Evolutionary conservation across 1,140 invertebrate genomes (phyloP).

Genomic region (Sinella curviseta): DNA sequence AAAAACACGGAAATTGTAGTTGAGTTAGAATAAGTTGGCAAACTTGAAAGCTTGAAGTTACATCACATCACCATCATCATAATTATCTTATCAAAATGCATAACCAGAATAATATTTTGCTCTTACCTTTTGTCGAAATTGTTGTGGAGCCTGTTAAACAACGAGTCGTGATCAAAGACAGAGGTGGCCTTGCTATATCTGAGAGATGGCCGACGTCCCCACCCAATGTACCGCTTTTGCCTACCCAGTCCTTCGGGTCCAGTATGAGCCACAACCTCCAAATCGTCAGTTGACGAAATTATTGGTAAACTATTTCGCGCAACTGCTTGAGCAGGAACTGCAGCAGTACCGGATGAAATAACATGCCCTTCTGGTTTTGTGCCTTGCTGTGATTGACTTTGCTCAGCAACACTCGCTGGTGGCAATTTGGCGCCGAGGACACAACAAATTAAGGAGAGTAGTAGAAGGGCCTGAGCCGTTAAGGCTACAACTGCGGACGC

Average conservation of each 20-base stretch:
- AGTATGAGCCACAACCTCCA: neutral
- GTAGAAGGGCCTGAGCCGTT: slow-evolving; percentile 18
- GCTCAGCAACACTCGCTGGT: neutral
- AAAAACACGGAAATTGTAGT: neutral
- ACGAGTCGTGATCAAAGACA: slow-evolving; percentile 25
- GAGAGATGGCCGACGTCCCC: slow-evolving; percentile 32
- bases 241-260: neutral
- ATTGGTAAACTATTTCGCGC: neutral
- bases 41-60: neutral
- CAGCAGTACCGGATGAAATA: neutral
- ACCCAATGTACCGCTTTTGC: slow-evolving; percentile 36
- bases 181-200: slow-evolving; percentile 33
- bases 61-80: too few species aligned
- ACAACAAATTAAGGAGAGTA: slow-evolving; percentile 28
- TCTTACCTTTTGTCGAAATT: slow-evolving; percentile 36
- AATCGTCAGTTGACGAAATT: neutral
- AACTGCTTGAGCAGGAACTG: neutral
- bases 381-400: neutral
- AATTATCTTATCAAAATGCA: too few species aligned
- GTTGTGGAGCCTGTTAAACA: slow-evolving; percentile 39
- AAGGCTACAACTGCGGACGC: neutral
- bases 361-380: neutral
- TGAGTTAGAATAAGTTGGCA: neutral
- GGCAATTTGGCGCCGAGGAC: slow-evolving; percentile 15
- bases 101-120: neutral